Conservation (phyloP, 2,888 invertebrate genomes). For the Ypsolopha scabrella region DNA sequence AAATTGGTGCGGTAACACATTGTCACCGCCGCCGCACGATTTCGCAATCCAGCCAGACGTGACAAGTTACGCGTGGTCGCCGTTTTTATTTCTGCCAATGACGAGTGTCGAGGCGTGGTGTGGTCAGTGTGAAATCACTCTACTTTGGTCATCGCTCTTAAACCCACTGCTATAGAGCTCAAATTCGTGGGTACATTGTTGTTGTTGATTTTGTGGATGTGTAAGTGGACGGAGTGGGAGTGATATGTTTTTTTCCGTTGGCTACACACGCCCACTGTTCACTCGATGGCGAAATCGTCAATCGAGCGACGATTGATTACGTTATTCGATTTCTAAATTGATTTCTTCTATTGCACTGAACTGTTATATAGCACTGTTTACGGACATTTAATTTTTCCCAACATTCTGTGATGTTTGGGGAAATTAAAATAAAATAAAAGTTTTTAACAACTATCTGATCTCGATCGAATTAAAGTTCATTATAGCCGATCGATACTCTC, state of each 20-base stretch:
- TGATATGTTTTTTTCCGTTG: conserved; percentile 60
- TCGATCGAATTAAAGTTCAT: conserved; percentile 45
- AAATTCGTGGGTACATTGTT: conserved; percentile 20
- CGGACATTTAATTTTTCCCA: background rate
- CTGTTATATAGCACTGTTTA: conserved; percentile 1
- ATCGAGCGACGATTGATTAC: conserved; percentile 26
- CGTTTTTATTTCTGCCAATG: conserved; percentile 71
- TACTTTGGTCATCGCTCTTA: conserved; percentile 27
- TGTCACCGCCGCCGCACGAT: conserved; percentile 64
- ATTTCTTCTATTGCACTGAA: background rate
- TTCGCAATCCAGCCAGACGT: conserved; percentile 64
- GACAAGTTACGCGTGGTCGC: conserved; percentile 68
- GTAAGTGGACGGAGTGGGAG: conserved; percentile 59
- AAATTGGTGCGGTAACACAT: conserved; percentile 49
- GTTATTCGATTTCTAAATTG: conserved; percentile 35
- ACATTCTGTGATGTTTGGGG: background rate
- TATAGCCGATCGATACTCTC: conserved; percentile 37
- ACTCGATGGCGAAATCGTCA: conserved; percentile 36
- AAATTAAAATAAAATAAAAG: too few species aligned
- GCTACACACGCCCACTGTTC: conserved; percentile 57
- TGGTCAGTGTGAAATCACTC: conserved; percentile 38
- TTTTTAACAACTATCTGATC: conserved; percentile 4
- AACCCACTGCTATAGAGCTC: conserved; percentile 10
- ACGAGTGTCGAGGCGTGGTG: conserved; percentile 68
- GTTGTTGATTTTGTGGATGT: conserved; percentile 30